A percentile compares a stretch with the other conserved stretches of the same genome.
Evolutionary conservation across 2,113 vertebrate genomes (phyloP).

Genomic region (Galbula dea): DNA sequence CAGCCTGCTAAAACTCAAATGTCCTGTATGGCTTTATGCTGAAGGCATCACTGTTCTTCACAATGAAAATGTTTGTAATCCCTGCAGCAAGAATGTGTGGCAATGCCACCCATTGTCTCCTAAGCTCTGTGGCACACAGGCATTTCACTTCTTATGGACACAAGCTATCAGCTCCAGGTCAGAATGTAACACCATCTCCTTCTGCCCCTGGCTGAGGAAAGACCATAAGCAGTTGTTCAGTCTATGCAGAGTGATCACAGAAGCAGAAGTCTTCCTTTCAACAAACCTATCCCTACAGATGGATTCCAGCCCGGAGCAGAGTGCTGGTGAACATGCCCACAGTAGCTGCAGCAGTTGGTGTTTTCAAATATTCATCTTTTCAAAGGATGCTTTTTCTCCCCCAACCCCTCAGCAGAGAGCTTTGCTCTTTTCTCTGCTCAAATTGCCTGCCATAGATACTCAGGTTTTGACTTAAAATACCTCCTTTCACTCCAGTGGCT

Average conservation of each 20-base stretch:
- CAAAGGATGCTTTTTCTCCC: neutral
- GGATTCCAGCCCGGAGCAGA: neutral
- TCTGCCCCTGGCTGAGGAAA: neutral
- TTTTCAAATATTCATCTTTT: slow-evolving; percentile 63
- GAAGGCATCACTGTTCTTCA: neutral
- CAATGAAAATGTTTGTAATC: neutral
- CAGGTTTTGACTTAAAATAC: neutral
- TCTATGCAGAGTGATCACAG: neutral
- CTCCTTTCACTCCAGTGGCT: neutral
- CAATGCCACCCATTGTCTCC: neutral
- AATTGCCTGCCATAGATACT: neutral
- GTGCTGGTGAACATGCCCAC: neutral
- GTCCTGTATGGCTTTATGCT: neutral
- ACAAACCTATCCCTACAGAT: slow-evolving; percentile 4
- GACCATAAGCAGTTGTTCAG: neutral
- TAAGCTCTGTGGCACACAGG: neutral
- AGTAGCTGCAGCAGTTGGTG: slow-evolving; percentile 22
- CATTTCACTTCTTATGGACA: neutral
- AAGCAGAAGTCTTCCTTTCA: slow-evolving; percentile 10
- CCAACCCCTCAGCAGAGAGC: neutral
- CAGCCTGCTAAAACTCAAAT: neutral
- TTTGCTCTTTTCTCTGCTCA: neutral
- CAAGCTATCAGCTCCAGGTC: neutral
- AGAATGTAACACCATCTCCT: neutral
- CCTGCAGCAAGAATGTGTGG: neutral